These are phyloP conservation scores for Rhinolophus sinicus DNA, from an alignment of 2,113 vertebrate species.

Conservation along the genomic window DNA sequence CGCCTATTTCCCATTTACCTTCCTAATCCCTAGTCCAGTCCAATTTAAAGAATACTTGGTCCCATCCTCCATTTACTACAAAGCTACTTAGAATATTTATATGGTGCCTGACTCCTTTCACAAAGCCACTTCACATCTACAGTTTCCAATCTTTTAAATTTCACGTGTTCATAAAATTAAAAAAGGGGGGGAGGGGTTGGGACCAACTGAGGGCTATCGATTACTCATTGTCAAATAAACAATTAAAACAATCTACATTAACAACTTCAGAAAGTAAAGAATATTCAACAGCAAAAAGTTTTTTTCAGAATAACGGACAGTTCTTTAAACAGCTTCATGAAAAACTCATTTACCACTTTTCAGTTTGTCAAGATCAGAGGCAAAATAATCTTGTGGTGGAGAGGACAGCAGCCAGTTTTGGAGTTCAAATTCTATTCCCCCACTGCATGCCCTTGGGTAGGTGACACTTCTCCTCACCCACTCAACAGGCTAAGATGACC, in stretches of 20 bases:
- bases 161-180: too few relatives aligned
- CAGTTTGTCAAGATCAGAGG: neutral
- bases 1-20: neutral
- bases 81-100: neutral
- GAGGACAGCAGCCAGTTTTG: neutral
- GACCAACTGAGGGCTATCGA: neutral
- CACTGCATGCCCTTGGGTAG: too few relatives aligned
- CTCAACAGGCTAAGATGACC: neutral
- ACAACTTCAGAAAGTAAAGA: neutral
- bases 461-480: neutral
- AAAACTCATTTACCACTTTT: neutral
- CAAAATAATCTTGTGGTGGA: neutral
- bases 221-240: neutral
- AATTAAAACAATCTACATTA: neutral
- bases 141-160: neutral
- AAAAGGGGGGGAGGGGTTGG: neutral
- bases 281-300: neutral
- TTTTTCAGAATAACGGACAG: neutral
- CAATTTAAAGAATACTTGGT: neutral
- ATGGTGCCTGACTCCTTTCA: neutral
- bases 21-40: neutral
- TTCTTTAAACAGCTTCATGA: neutral
- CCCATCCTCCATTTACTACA: neutral
- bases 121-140: neutral
- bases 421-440: neutral